phyloP scores from a whole-genome alignment of 1,140 invertebrate genomes.

The Trachymyrmex septentrionalis region DNA sequence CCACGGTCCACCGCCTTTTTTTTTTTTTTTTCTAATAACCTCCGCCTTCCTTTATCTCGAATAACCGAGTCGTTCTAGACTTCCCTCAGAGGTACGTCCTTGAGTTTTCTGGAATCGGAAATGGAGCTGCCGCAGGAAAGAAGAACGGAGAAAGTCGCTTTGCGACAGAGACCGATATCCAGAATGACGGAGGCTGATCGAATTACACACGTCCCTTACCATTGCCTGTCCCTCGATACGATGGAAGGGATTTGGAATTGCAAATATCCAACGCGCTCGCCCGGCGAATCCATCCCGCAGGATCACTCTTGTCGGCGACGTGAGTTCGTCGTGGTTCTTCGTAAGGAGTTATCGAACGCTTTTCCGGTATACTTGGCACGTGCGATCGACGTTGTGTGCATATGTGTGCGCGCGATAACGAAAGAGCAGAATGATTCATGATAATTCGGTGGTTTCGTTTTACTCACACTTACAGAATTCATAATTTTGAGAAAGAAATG shows the following conservation, averaged over 20 bases:
- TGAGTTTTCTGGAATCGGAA: constrained; percentile 39
- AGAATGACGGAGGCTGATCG: constrained; percentile 56
- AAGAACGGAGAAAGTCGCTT: constrained; percentile 55
- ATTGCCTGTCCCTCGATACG: constrained; percentile 34
- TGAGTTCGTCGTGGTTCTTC: background rate
- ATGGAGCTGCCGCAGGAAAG: background rate
- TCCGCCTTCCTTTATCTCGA: constrained; percentile 27
- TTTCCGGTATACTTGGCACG: constrained; percentile 38
- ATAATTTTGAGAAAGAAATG: too few relatives aligned
- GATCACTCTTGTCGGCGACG: background rate
- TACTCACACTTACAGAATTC: background rate
- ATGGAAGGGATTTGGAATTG: constrained; percentile 57
- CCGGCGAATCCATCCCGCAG: constrained; percentile 36
- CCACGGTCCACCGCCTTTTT: constrained; percentile 4
- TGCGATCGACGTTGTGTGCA: constrained; percentile 11
- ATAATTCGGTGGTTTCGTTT: background rate
- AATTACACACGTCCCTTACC: constrained; percentile 68
- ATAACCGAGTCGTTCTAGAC: constrained; percentile 6
- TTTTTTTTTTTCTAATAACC: constrained; percentile 15
- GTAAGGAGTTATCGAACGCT: constrained; percentile 22
- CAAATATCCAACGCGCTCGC: constrained; percentile 54
- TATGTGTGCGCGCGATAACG: background rate
- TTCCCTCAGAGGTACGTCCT: constrained; percentile 9
- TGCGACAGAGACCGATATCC: constrained; percentile 32
- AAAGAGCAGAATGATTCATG: constrained; percentile 18